phyloP scores from a whole-genome alignment of 1,140 invertebrate species.

The Drosophila oshimai region DNA sequence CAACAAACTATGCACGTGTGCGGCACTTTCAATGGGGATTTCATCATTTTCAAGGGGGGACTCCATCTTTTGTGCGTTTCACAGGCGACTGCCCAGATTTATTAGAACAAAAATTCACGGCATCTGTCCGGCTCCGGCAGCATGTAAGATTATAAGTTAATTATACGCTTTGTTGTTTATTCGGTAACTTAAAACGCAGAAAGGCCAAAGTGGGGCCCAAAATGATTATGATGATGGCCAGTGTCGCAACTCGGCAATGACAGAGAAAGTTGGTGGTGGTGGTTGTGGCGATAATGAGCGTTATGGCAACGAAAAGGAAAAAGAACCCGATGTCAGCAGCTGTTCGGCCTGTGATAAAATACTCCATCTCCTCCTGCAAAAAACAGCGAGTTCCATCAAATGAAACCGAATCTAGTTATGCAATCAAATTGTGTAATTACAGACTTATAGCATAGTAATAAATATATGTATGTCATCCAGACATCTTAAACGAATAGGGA shows the following conservation, averaged over 20 bases:
- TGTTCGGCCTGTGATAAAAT: constrained; percentile 54
- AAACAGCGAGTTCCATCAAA: neutral
- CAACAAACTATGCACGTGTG: neutral
- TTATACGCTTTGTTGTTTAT: constrained; percentile 51
- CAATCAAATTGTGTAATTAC: constrained; percentile 25
- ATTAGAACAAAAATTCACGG: neutral
- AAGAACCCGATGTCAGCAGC: constrained; percentile 42
- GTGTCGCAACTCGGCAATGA: constrained; percentile 9
- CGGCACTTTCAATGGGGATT: neutral
- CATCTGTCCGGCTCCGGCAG: neutral
- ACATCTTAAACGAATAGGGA: neutral
- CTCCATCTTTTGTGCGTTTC: neutral
- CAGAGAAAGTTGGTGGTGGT: constrained; percentile 13
- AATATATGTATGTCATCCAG: neutral
- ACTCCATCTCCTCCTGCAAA: neutral
- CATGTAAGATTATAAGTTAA: constrained; percentile 72
- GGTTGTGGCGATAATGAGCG: constrained; percentile 59
- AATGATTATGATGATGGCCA: constrained; percentile 24
- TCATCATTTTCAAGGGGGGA: too few relatives aligned
- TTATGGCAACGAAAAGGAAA: constrained; percentile 60
- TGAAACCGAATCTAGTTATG: constrained; percentile 26
- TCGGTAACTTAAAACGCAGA: constrained; percentile 61
- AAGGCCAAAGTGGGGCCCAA: constrained; percentile 2
- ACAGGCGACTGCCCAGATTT: too few relatives aligned
- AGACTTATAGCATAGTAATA: neutral